Evolutionary conservation across 2,888 invertebrate genomes (phyloP).

Genomic region (Amphipoea lucens): DNA sequence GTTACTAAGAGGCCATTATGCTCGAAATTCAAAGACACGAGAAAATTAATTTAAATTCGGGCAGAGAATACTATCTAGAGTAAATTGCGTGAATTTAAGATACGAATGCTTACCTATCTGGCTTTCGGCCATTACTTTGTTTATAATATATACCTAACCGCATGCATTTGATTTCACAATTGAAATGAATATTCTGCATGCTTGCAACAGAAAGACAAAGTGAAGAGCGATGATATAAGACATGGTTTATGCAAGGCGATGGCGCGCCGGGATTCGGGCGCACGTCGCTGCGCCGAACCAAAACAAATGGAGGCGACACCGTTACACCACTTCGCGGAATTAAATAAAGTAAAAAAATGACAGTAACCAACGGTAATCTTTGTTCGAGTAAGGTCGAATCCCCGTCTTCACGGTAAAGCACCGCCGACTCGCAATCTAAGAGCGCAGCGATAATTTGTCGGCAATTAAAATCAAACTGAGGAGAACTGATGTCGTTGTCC

Average conservation of each 20-base stretch:
- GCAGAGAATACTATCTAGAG: constrained; percentile 40
- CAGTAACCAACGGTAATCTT: constrained; percentile 87
- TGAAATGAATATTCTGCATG: constrained; percentile 11
- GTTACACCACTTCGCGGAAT: constrained; percentile 89
- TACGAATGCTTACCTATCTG: background rate
- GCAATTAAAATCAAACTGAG: constrained; percentile 79
- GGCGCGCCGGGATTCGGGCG: constrained; percentile 63
- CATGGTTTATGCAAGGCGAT: constrained; percentile 61
- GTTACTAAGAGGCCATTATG: constrained; percentile 43
- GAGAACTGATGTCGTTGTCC: constrained; percentile 56
- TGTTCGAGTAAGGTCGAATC: constrained; percentile 83
- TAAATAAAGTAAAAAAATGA: constrained; percentile 84
- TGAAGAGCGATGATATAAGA: constrained; percentile 72
- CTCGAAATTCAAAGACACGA: constrained; percentile 35
- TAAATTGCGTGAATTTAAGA: constrained; percentile 15
- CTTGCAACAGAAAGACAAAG: constrained; percentile 61
- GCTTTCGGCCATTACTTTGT: background rate
- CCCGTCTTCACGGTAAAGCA: constrained; percentile 78
- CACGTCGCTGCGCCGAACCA: constrained; percentile 78
- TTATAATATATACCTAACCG: background rate
- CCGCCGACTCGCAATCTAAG: constrained; percentile 70
- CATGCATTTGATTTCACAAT: constrained; percentile 4
- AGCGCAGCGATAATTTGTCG: constrained; percentile 71
- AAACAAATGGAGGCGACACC: constrained; percentile 88
- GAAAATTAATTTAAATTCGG: constrained; percentile 42